Conservation (phyloP, 1,140 invertebrate species). For the Meloidogyne chitwoodi region DNA sequence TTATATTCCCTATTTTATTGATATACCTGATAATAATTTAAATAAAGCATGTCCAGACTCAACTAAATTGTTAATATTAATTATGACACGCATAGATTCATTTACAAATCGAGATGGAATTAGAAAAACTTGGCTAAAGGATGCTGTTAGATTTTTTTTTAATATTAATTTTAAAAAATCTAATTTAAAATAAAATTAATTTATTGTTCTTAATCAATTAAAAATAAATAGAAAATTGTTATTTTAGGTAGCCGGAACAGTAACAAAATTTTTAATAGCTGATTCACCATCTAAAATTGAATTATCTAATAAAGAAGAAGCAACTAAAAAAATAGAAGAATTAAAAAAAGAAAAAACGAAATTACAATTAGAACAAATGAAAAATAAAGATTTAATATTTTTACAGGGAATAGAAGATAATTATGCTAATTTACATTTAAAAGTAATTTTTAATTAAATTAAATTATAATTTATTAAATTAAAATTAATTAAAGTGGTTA, state of each 20-base stretch:
- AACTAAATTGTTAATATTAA: constrained; percentile 13
- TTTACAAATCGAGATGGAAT: constrained; percentile 6
- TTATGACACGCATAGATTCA: background rate
- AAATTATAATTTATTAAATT: background rate
- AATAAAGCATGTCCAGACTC: background rate
- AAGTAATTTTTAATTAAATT: too few relatives aligned
- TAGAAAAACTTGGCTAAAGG: constrained; percentile 8
- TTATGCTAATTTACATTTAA: constrained; percentile 12
- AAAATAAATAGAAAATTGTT: too few relatives aligned
- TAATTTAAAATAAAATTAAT: too few relatives aligned
- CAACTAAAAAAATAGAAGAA: background rate
- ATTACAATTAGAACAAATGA: background rate
- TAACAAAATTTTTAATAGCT: constrained; percentile 1
- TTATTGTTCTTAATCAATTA: too few relatives aligned
- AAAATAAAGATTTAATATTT: constrained; percentile 10
- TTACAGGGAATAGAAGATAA: constrained; percentile 2
- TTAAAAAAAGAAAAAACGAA: background rate
- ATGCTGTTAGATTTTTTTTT: background rate
- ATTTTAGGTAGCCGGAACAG: constrained; percentile 1
- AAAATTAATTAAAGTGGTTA: background rate
- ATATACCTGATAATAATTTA: background rate
- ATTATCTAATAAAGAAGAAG: background rate
- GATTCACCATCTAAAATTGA: constrained; percentile 1
- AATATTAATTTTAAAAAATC: background rate
- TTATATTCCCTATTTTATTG: background rate